A percentile compares a stretch with the other conserved stretches of the same genome.
These are phyloP conservation scores for Cossypha niveicapilla DNA, from an alignment of 2,797 vertebrate genomes.

Conservation along the genomic window DNA sequence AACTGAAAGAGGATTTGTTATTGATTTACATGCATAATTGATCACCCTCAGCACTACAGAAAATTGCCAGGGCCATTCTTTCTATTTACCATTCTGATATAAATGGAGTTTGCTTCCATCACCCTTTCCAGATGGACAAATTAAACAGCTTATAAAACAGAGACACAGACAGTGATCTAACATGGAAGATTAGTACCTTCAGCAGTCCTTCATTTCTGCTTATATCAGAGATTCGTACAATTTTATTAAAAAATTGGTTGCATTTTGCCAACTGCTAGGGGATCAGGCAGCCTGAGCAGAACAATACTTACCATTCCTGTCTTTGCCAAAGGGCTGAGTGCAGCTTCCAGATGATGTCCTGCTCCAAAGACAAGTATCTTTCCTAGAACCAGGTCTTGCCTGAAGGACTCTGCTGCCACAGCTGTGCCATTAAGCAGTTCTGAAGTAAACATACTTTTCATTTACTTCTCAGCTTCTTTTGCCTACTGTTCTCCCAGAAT, in stretches of 20 bases:
- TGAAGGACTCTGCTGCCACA: background rate
- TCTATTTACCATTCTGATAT: background rate
- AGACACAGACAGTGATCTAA: background rate
- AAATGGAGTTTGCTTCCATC: background rate
- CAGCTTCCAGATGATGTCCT: background rate
- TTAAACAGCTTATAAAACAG: background rate
- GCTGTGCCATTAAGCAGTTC: background rate
- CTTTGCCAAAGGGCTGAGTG: background rate
- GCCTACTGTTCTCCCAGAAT: background rate
- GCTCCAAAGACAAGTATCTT: background rate
- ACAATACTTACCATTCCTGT: background rate
- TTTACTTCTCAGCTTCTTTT: background rate
- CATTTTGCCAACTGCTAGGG: background rate
- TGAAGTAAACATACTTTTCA: background rate
- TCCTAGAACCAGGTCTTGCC: background rate
- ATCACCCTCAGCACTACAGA: background rate
- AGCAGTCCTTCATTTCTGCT: background rate
- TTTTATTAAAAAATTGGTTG: background rate
- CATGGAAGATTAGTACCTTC: background rate
- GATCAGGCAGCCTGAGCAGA: background rate
- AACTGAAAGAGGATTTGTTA: background rate
- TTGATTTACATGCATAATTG: background rate
- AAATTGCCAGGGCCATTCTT: background rate
- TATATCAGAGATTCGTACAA: background rate
- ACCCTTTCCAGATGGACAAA: background rate